phyloP scores from a whole-genome alignment of 1,140 invertebrate species.

The Eubasilissa regina region DNA sequence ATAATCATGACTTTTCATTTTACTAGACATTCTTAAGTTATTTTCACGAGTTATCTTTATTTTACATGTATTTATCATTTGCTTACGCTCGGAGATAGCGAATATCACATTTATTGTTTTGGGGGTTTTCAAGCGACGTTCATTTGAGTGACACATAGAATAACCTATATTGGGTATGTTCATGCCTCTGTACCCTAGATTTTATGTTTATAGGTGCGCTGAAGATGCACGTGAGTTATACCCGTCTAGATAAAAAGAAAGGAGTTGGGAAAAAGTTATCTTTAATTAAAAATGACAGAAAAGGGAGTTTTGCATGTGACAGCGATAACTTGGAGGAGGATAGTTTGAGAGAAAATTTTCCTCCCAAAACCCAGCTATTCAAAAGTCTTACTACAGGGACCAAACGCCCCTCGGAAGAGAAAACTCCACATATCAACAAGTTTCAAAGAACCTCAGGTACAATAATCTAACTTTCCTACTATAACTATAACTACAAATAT shows the following conservation, averaged over 20 bases:
- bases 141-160: conserved; percentile 1
- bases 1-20: conserved; percentile 14
- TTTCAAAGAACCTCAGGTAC: conserved; percentile 8
- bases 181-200: not conserved
- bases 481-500: no score
- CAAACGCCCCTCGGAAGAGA: conserved; percentile 9
- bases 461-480: no score
- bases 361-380: not conserved
- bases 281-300: conserved; percentile 17
- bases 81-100: conserved; percentile 9
- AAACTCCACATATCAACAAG: not conserved
- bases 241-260: conserved; percentile 68
- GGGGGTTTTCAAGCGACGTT: not conserved
- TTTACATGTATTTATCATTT: conserved; percentile 42
- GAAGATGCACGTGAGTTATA: conserved; percentile 71
- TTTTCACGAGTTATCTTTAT: conserved; percentile 8
- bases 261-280: conserved; percentile 60
- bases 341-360: conserved; percentile 8
- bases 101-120: conserved; percentile 2
- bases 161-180: conserved; percentile 2
- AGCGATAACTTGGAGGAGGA: conserved; percentile 11
- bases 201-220: conserved; percentile 67
- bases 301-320: conserved; percentile 1
- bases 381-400: conserved; percentile 21
- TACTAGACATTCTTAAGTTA: conserved; percentile 22